phyloP scores from a whole-genome alignment of 2,113 vertebrate genomes.

The Anoplopoma fimbria region DNA sequence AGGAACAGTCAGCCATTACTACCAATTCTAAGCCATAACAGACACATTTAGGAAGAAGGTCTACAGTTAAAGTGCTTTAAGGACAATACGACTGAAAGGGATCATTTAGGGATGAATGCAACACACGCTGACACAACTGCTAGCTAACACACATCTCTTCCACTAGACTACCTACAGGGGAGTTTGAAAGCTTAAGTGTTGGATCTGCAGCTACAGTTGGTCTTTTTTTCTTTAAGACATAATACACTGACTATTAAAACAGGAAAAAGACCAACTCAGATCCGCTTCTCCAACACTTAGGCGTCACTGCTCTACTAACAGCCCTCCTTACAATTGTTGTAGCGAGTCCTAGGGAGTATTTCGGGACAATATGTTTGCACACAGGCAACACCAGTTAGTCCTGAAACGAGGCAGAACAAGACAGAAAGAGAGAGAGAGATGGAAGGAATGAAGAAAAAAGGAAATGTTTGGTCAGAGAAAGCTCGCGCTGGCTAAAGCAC shows the following conservation, averaged over 20 bases:
- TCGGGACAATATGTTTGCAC: conserved; percentile 88
- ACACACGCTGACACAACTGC: conserved; percentile 8
- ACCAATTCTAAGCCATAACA: background rate
- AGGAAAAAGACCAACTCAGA: background rate
- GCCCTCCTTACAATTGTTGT: conserved; percentile 84
- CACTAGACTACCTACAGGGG: conserved; percentile 32
- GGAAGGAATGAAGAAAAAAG: conserved; percentile 49
- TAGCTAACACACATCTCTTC: conserved; percentile 28
- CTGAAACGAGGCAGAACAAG: conserved; percentile 82
- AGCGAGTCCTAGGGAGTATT: conserved; percentile 83
- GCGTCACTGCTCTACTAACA: conserved; percentile 17
- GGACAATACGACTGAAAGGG: background rate
- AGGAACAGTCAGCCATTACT: conserved; percentile 17
- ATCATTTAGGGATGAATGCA: background rate
- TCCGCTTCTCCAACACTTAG: conserved; percentile 14
- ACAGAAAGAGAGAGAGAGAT: conserved; percentile 60
- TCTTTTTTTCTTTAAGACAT: background rate
- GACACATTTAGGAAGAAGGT: background rate
- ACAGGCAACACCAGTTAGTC: conserved; percentile 90
- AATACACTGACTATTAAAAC: background rate
- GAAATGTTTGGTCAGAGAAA: conserved; percentile 38
- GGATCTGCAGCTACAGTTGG: conserved; percentile 1
- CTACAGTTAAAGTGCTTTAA: conserved; percentile 33
- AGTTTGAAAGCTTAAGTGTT: conserved; percentile 27
- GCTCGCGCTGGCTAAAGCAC: background rate